Evolutionary conservation across 2,888 invertebrate species (phyloP).

Genomic region (Eristalinus sepulchralis): DNA sequence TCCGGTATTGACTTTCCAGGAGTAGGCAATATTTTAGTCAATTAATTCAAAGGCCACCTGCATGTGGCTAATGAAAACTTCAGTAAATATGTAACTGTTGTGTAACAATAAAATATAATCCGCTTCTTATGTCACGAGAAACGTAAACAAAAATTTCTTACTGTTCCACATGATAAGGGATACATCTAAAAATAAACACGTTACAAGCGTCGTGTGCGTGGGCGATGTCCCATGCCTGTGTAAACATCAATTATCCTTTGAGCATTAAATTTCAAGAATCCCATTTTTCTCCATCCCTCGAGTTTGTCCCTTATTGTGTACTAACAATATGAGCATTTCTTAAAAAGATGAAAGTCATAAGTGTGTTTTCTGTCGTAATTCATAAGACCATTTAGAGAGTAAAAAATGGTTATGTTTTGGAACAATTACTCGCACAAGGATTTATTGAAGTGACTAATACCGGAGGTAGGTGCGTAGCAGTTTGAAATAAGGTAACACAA

Average conservation of each 20-base stretch:
- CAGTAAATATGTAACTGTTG: neutral
- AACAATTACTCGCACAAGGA: conserved; percentile 23
- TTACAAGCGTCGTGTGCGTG: conserved; percentile 58
- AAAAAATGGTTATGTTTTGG: neutral
- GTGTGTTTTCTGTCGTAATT: conserved; percentile 55
- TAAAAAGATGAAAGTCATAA: conserved; percentile 61
- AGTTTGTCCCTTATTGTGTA: conserved; percentile 32
- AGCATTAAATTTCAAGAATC: conserved; percentile 62
- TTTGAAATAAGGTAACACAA: neutral
- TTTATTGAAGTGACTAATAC: conserved; percentile 13
- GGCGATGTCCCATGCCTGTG: conserved; percentile 63
- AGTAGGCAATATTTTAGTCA: no score
- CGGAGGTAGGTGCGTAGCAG: conserved; percentile 2
- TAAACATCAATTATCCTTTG: conserved; percentile 71
- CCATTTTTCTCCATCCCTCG: conserved; percentile 4
- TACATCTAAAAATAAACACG: conserved; percentile 45
- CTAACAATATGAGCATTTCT: conserved; percentile 33
- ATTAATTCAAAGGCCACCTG: no score
- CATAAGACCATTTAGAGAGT: conserved; percentile 12
- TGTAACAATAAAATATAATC: conserved; percentile 34
- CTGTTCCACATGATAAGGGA: neutral
- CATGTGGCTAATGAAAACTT: no score
- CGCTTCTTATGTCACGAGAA: neutral
- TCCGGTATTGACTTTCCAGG: no score
- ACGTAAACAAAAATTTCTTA: conserved; percentile 4